phyloP scores from a whole-genome alignment of 2,888 invertebrate genomes.

The Gortyna flavago region DNA sequence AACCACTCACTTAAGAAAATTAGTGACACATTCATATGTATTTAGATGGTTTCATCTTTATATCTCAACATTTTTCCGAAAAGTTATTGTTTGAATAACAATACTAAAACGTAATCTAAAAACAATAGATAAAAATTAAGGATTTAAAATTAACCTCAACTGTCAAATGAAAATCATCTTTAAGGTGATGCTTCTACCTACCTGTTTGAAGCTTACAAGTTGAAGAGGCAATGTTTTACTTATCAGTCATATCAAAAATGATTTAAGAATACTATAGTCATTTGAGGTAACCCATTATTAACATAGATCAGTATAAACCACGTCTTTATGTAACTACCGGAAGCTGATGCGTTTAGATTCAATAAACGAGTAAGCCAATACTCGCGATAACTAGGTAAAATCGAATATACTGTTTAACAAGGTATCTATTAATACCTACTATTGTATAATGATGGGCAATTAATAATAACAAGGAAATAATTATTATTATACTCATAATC shows the following conservation, averaged over 20 bases:
- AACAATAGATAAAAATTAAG: not conserved
- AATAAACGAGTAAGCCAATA: conserved; percentile 21
- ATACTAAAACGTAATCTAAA: not conserved
- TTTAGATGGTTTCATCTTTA: not conserved
- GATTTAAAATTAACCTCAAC: not conserved
- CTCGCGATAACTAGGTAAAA: conserved; percentile 33
- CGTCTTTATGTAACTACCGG: conserved; percentile 14
- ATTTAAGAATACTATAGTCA: not conserved
- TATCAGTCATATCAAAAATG: not conserved
- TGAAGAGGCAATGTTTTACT: not conserved
- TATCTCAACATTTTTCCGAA: not conserved
- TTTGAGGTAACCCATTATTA: not conserved
- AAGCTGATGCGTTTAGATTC: conserved; percentile 23
- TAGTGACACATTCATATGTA: not conserved
- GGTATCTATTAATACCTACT: conserved; percentile 20
- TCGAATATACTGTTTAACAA: conserved; percentile 8
- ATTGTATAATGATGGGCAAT: conserved; percentile 8
- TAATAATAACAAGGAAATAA: conserved; percentile 44
- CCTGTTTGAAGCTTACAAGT: too few relatives aligned
- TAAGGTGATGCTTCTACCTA: not conserved
- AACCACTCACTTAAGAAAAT: not conserved
- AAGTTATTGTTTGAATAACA: not conserved
- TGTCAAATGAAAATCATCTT: not conserved
- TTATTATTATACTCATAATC: conserved; percentile 12
- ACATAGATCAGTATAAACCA: not conserved